Conservation (phyloP, 2,797 vertebrate genomes). For the Picus viridis region DNA sequence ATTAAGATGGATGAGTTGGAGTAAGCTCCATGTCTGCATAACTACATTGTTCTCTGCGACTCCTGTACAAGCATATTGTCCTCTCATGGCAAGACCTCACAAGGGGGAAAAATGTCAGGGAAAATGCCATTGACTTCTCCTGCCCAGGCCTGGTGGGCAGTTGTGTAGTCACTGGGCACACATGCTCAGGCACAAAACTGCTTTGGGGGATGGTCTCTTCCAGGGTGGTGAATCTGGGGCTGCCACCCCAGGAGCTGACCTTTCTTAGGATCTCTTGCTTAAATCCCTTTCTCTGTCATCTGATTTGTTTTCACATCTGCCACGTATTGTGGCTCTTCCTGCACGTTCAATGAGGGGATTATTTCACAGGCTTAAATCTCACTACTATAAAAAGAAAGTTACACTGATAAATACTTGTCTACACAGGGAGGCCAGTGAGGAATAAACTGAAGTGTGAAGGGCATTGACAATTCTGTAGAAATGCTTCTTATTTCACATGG, state of each 20-base stretch:
- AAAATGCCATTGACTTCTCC: neutral
- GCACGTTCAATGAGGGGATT: conserved; percentile 33
- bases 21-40: neutral
- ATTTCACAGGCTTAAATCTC: conserved; percentile 21
- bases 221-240: neutral
- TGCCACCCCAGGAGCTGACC: neutral
- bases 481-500: conserved; percentile 11
- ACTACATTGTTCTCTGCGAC: neutral
- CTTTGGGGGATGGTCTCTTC: neutral
- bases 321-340: neutral
- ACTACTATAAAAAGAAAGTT: conserved; percentile 25
- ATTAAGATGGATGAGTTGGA: conserved; percentile 59
- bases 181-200: fast-evolving
- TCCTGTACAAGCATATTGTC: neutral
- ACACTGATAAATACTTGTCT: conserved; percentile 40
- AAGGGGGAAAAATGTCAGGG: neutral
- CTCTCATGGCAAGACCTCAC: neutral
- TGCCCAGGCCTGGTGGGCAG: neutral
- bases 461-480: conserved; percentile 13
- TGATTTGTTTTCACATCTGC: neutral
- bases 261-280: neutral
- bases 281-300: neutral
- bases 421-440: neutral
- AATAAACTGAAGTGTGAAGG: conserved; percentile 45
- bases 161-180: neutral